Evolutionary conservation across 2,888 invertebrate genomes (phyloP).

Genomic region (Gandaritis pyraliata): DNA sequence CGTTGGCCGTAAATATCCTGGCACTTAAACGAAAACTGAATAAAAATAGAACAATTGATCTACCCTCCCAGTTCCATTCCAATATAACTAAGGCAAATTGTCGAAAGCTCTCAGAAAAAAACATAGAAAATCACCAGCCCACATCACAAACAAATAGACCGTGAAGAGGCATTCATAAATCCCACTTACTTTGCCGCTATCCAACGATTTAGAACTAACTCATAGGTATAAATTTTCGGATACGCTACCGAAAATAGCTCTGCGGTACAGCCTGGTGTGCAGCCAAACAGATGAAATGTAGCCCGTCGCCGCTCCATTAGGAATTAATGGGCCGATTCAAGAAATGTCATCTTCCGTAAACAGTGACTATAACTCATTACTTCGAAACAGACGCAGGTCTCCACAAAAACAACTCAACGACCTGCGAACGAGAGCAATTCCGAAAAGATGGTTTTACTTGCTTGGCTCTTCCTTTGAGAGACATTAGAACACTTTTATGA

Average conservation of each 20-base stretch:
- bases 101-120: slow-evolving; percentile 46
- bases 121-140: slow-evolving; percentile 41
- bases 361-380: slow-evolving; percentile 73
- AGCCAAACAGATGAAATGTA: slow-evolving; percentile 83
- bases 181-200: slow-evolving; percentile 73
- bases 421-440: slow-evolving; percentile 68
- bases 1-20: slow-evolving; percentile 21
- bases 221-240: slow-evolving; percentile 79
- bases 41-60: slow-evolving; percentile 32
- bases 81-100: slow-evolving; percentile 41
- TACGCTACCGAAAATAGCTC: slow-evolving; percentile 78
- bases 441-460: slow-evolving; percentile 63
- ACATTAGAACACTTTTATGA: slow-evolving; percentile 45
- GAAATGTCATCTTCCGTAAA: slow-evolving; percentile 82
- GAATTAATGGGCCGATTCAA: slow-evolving; percentile 82
- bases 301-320: slow-evolving; percentile 77
- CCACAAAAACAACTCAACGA: slow-evolving; percentile 56
- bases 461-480: slow-evolving; percentile 38
- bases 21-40: slow-evolving; percentile 24
- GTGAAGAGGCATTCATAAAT: slow-evolving; percentile 72
- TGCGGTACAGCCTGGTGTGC: slow-evolving; percentile 72
- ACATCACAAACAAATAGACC: slow-evolving; percentile 66
- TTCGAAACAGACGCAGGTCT: slow-evolving; percentile 44
- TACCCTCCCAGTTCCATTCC: slow-evolving; percentile 26
- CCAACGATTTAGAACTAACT: slow-evolving; percentile 81